Percentiles rank a stretch among this genome's conserved stretches.
These are phyloP conservation scores for Spilogale gracilis DNA, from an alignment of 2,113 vertebrate genomes.

Conservation along the genomic window DNA sequence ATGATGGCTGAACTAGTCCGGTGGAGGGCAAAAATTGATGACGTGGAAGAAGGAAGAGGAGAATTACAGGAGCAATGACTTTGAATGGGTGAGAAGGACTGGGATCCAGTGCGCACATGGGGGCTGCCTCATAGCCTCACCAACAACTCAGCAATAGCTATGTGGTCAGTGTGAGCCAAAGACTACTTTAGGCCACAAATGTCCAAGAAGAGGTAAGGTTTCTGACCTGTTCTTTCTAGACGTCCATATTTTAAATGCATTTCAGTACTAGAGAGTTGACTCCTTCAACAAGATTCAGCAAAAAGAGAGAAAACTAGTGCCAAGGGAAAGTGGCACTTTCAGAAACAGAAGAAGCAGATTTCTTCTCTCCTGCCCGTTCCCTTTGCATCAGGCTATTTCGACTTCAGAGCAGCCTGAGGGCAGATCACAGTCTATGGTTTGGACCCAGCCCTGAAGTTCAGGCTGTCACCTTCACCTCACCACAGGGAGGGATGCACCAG, in stretches of 20 bases:
- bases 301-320: not conserved
- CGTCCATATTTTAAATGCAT: not conserved
- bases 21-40: not conserved
- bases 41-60: not conserved
- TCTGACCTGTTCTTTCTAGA: not conserved
- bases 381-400: not conserved
- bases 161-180: accelerated
- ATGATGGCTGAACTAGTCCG: not conserved
- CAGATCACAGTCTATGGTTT: not conserved
- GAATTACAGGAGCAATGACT: not conserved
- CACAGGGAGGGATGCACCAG: not conserved
- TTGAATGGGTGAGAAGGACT: not conserved
- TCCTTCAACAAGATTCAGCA: not conserved
- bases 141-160: not conserved
- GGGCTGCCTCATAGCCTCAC: not conserved
- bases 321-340: not conserved
- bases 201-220: not conserved
- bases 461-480: not conserved
- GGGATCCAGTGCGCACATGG: accelerated
- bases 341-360: not conserved
- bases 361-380: not conserved
- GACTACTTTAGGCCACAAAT: not conserved
- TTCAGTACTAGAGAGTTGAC: not conserved
- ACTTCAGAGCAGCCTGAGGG: not conserved
- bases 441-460: not conserved